Evolutionary conservation across 2,113 vertebrate genomes (phyloP), one percentile per base, ranked within the genome.

Genomic region (Clupea harengus): DNA sequence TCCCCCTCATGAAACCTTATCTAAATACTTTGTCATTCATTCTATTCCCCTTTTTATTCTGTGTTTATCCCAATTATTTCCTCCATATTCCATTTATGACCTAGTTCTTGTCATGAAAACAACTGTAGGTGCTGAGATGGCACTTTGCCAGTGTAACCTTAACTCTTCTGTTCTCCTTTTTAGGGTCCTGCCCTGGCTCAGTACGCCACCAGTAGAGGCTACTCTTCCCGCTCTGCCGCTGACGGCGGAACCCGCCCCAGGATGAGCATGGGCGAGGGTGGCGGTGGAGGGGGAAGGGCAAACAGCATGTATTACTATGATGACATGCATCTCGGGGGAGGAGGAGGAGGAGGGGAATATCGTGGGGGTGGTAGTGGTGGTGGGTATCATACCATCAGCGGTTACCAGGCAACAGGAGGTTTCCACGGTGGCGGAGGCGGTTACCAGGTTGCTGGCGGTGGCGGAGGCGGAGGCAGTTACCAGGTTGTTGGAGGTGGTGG

Each of bases 201-300:
- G 28, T 78, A 78, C 2, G 72, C 72, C 1, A 4, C 13, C 28
- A 39, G 10, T 0, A 90, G 89, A 0, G 11, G 89, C 86, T 97
- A 93, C 92, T 96, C 95, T 52, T 94, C 94, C 0, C 94, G 92
- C 84, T 98, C 97, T 0, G 94, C 95, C 0, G 94, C 95, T 60
- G 96, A 97, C 18, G 47, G 91, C 13, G 57, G 72, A n/a, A 93
- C 91, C 32, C 54, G 86, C 22, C 81, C 90, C 2, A 90, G 45
- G 89, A 92, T 94, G 15, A 94, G 91, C 83, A 46, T 67, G 72
- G 13, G 72, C 4, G 72, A 32, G 6, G 72, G 4, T 32, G 72
- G 1, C 8, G 25, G 28, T 4, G 72, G 72, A 9, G 22, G 85
- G 5, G 89, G 89, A 67, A 90, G 84, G 0, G 89, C 83, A 2